Evolutionary conservation across 1,140 invertebrate genomes (phyloP).

Genomic region (Trachymyrmex cornetzi): DNA sequence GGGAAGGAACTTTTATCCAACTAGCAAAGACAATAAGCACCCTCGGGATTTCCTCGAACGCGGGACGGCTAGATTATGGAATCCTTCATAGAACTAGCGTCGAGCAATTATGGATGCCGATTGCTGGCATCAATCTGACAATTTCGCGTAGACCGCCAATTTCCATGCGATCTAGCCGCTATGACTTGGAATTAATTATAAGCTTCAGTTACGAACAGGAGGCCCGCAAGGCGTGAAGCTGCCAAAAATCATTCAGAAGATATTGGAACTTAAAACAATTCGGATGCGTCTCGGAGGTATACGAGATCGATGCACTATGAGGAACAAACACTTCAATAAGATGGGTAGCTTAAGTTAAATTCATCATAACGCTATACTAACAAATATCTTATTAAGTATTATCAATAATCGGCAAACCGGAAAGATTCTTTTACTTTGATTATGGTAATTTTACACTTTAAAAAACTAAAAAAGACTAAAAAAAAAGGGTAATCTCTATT

Average conservation of each 20-base stretch:
- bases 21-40: constrained; percentile 51
- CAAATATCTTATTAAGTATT: neutral
- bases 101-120: constrained; percentile 73
- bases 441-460: too few relatives aligned
- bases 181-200: constrained; percentile 78
- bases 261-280: constrained; percentile 32
- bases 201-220: constrained; percentile 71
- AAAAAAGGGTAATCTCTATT: neutral
- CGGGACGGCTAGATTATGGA: constrained; percentile 22
- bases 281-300: neutral
- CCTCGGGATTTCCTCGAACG: constrained; percentile 31
- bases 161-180: constrained; percentile 67
- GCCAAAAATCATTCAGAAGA: constrained; percentile 13
- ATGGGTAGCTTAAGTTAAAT: neutral
- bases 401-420: neutral
- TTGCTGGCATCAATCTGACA: constrained; percentile 72
- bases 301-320: constrained; percentile 15
- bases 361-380: neutral
- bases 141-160: constrained; percentile 77
- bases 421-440: too few relatives aligned
- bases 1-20: neutral
- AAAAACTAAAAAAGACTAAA: neutral
- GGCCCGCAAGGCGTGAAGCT: constrained; percentile 69
- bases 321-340: neutral
- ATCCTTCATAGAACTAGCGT: constrained; percentile 37